phyloP scores from a whole-genome alignment of 2,888 invertebrate species.

The Seira ritae region DNA sequence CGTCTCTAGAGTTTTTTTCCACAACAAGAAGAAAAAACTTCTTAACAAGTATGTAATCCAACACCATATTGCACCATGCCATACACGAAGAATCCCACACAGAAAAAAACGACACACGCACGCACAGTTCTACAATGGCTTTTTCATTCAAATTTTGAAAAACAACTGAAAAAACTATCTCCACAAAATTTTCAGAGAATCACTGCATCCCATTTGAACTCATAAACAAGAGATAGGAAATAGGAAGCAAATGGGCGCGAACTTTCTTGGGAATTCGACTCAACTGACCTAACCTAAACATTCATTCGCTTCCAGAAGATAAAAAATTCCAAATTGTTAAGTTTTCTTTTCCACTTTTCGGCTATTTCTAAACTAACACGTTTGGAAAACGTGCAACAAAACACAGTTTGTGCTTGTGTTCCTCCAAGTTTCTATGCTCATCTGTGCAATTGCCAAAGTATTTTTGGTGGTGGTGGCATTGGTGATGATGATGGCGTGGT shows the following conservation, averaged over 20 bases:
- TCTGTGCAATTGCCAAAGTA: background rate
- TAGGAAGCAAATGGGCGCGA: background rate
- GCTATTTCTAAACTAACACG: conserved; percentile 34
- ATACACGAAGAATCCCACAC: background rate
- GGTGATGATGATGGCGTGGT: background rate
- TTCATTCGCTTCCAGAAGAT: background rate
- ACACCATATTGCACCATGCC: conserved; percentile 36
- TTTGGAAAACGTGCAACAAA: conserved; percentile 26
- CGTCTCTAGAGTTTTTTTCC: too few relatives aligned
- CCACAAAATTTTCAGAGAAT: background rate
- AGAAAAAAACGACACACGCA: conserved; percentile 17
- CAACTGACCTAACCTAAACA: too few relatives aligned
- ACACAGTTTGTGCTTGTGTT: background rate
- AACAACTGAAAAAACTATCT: background rate
- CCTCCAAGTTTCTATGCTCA: conserved; percentile 13
- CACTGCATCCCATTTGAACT: background rate
- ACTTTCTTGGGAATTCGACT: background rate
- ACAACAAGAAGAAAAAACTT: background rate
- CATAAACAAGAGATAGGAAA: background rate
- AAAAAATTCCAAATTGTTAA: background rate
- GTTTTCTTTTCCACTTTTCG: background rate
- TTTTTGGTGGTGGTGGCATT: background rate
- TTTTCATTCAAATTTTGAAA: conserved; percentile 2
- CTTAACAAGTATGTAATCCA: background rate
- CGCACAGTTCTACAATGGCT: background rate